These are phyloP conservation scores for Parapristionchus giblindavisi DNA, from an alignment of 2,888 invertebrate genomes.

Conservation along the genomic window DNA sequence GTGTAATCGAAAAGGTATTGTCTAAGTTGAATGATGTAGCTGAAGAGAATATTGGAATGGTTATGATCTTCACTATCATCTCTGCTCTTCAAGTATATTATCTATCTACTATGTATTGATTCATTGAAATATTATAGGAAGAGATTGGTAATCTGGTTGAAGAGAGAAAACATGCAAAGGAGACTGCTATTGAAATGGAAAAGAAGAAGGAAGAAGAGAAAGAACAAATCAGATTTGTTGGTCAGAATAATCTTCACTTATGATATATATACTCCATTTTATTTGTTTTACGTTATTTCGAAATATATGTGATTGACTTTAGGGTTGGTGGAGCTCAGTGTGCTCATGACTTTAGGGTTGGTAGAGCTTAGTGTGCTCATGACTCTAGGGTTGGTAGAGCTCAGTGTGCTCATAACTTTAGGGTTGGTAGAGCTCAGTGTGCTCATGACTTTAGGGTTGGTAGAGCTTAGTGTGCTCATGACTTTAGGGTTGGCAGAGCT, in stretches of 20 bases:
- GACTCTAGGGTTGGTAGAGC: no score
- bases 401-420: no score
- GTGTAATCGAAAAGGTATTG: constrained; percentile 19
- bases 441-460: no score
- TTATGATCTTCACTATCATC: constrained; percentile 94
- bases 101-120: not conserved
- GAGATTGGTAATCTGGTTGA: constrained; percentile 52
- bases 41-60: constrained; percentile 91
- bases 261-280: no score
- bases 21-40: constrained; percentile 72
- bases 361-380: no score
- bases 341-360: no score
- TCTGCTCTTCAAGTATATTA: constrained; percentile 80
- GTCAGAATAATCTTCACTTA: constrained; percentile 72
- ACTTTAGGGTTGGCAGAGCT: no score
- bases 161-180: constrained; percentile 47
- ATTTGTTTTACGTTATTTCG: no score
- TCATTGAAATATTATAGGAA: constrained; percentile 41
- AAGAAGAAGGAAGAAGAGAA: constrained; percentile 55
- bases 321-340: no score
- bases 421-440: no score
- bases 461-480: no score
- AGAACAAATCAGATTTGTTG: constrained; percentile 84
- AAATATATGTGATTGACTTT: no score
- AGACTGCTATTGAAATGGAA: constrained; percentile 48